Evolutionary conservation across 2,113 vertebrate genomes (phyloP).

Genomic region (Erythrolamprus reginae): DNA sequence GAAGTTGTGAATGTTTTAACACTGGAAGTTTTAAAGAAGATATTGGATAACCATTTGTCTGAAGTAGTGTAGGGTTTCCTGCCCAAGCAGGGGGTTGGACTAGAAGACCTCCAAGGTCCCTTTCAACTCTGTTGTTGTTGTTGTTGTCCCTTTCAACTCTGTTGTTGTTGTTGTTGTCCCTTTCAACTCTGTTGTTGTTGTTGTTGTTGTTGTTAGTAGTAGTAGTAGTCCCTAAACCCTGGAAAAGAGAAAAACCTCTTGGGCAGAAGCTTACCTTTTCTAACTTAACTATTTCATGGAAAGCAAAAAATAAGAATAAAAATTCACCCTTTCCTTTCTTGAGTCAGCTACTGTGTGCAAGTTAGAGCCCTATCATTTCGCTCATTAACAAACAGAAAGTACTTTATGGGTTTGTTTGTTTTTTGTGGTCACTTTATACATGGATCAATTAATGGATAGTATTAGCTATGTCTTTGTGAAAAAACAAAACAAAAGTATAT

Average conservation of each 20-base stretch:
- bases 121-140: too few species aligned
- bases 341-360: not conserved
- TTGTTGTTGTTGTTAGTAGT: too few species aligned
- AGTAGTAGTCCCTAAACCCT: not conserved
- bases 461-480: not conserved
- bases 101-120: too few species aligned
- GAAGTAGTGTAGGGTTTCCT: too few species aligned
- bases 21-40: too few species aligned
- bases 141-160: too few species aligned
- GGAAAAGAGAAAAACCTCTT: not conserved
- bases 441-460: not conserved
- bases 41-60: too few species aligned
- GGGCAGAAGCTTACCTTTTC: fast-evolving
- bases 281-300: not conserved
- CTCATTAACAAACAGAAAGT: too few species aligned
- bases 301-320: not conserved
- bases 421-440: not conserved
- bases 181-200: too few species aligned
- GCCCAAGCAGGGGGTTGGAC: too few species aligned
- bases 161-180: too few species aligned
- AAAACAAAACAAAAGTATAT: not conserved
- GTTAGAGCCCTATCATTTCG: fast-evolving
- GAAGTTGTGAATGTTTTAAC: too few species aligned
- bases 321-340: not conserved
- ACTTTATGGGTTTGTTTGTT: not conserved